Evolutionary conservation across 2,797 vertebrate species (phyloP).

Genomic region (Setipinna tenuifilis): DNA sequence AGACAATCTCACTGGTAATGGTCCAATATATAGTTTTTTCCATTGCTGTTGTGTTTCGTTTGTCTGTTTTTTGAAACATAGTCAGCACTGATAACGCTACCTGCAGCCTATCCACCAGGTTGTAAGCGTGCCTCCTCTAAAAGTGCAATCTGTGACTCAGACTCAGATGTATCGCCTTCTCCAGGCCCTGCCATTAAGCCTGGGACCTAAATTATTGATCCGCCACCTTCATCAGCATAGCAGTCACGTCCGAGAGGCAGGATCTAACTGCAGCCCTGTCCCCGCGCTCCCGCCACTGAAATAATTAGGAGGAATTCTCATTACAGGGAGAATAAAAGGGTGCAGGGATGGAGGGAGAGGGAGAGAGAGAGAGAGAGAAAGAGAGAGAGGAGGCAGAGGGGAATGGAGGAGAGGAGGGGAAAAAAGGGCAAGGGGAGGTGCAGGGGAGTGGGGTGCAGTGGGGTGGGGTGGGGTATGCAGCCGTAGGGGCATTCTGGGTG

Average conservation of each 20-base stretch:
- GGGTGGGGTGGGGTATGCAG: constrained; percentile 61
- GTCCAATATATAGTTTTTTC: neutral
- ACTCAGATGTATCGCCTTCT: constrained; percentile 87
- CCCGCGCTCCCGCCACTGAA: constrained; percentile 89
- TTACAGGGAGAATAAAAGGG: constrained; percentile 92
- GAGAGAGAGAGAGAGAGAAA: constrained; percentile 68
- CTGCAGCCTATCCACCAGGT: constrained; percentile 9
- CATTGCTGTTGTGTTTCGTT: neutral
- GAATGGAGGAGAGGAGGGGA: constrained; percentile 44
- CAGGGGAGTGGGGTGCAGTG: constrained; percentile 65
- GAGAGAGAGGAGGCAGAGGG: constrained; percentile 63
- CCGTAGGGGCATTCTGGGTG: constrained; percentile 70
- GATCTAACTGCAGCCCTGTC: constrained; percentile 86
- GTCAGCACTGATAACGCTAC: neutral
- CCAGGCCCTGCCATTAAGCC: constrained; percentile 88
- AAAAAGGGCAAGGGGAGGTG: constrained; percentile 76
- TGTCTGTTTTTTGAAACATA: too few species aligned
- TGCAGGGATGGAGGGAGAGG: constrained; percentile 70
- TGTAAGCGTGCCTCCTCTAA: constrained; percentile 43
- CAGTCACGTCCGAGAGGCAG: constrained; percentile 89
- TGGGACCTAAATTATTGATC: constrained; percentile 98
- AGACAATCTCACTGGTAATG: neutral
- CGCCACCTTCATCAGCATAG: constrained; percentile 90
- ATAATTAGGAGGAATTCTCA: constrained; percentile 99
- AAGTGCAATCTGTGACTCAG: constrained; percentile 77